Evolutionary conservation across 2,888 invertebrate genomes (phyloP).

Genomic region (Megalurothrips usitatus): DNA sequence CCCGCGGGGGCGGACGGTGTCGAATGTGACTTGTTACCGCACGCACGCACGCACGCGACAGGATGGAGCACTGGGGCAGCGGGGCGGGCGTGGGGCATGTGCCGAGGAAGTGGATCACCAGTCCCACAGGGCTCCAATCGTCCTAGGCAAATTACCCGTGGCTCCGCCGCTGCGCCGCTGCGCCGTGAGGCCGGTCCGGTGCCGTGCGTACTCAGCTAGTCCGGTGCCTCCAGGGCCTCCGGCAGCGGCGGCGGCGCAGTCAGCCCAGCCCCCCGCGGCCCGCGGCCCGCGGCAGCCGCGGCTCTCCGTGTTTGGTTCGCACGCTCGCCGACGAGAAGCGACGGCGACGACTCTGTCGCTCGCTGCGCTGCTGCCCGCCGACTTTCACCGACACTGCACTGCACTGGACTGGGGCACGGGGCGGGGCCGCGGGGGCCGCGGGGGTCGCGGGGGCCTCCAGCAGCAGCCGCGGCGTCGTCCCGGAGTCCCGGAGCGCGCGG

Average conservation of each 20-base stretch:
- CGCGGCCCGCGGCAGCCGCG: not conserved
- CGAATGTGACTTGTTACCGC: not conserved
- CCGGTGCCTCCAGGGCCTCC: no score
- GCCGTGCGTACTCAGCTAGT: no score
- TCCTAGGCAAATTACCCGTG: no score
- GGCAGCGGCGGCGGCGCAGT: not conserved
- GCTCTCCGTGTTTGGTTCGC: slow-evolving; percentile 4
- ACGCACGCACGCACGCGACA: not conserved
- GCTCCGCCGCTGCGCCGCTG: no score
- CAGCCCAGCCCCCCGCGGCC: not conserved
- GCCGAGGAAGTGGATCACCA: not conserved
- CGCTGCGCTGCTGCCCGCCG: not conserved
- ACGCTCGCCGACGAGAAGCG: no score
- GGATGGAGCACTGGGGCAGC: no score
- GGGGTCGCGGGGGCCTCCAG: not conserved
- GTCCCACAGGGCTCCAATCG: no score
- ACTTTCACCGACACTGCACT: not conserved
- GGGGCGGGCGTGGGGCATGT: not conserved
- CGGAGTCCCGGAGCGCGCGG: no score
- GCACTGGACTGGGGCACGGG: not conserved
- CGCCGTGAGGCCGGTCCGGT: no score
- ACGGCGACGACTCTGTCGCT: no score
- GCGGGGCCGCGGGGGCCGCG: not conserved
- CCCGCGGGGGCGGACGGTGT: no score
- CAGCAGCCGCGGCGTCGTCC: not conserved